Conservation (phyloP, 2,113 vertebrate genomes). For the Petrocephalus zakoni region DNA sequence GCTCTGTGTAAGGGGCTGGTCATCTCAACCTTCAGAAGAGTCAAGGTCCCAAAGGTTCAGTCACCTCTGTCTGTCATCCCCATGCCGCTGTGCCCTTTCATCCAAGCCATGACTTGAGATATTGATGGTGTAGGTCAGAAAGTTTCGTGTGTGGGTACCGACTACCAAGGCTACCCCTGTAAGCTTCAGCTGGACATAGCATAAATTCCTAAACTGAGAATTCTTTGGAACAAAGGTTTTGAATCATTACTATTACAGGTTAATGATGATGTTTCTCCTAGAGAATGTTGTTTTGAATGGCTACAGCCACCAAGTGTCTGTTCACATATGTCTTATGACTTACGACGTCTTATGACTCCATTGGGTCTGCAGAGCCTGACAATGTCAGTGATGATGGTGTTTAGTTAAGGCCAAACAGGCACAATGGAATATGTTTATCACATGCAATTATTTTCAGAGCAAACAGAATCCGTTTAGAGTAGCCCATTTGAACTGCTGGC, state of each 20-base stretch:
- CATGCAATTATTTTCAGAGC: not conserved
- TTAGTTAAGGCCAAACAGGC: not conserved
- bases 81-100: too few species aligned
- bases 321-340: too few species aligned
- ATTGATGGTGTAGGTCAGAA: not conserved
- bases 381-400: not conserved
- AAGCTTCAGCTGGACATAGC: not conserved
- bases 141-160: not conserved
- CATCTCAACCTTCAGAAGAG: not conserved
- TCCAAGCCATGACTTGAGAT: not conserved
- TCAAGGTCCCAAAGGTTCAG: not conserved
- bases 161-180: not conserved
- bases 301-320: not conserved
- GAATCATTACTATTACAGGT: not conserved
- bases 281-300: not conserved
- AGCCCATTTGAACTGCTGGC: not conserved
- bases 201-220: not conserved
- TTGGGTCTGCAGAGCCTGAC: not conserved
- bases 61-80: too few species aligned
- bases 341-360: not conserved
- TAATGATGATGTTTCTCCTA: not conserved
- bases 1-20: not conserved
- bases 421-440: constrained; percentile 1
- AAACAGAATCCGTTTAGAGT: not conserved
- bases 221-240: not conserved